These are phyloP conservation scores for Halictus quadricinctus DNA, from an alignment of 2,888 invertebrate genomes.

Conservation along the genomic window DNA sequence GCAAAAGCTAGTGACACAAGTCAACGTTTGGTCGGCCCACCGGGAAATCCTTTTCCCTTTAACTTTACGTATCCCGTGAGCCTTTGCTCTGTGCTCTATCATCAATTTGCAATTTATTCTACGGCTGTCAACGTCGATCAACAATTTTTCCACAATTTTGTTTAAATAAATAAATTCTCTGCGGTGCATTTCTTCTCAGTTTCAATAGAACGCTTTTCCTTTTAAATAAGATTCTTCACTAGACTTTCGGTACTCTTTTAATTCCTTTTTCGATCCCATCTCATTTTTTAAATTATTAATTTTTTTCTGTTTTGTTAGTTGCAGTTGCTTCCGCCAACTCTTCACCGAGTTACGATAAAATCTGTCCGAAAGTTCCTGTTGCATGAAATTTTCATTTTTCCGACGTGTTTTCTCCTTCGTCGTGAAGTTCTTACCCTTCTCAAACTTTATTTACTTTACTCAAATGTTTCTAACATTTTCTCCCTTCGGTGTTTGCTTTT, in stretches of 20 bases:
- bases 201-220: neutral
- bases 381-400: too few relatives aligned
- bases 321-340: too few relatives aligned
- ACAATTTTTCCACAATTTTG: neutral
- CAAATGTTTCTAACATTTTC: neutral
- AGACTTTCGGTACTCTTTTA: too few relatives aligned
- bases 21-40: constrained; percentile 32
- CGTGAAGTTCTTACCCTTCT: neutral
- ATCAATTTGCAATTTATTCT: neutral
- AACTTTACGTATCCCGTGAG: neutral
- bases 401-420: neutral
- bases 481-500: neutral
- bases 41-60: constrained; percentile 34
- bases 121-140: neutral
- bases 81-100: neutral
- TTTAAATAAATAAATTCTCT: neutral
- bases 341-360: too few relatives aligned
- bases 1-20: constrained; percentile 33
- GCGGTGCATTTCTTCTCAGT: too few relatives aligned
- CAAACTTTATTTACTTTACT: neutral
- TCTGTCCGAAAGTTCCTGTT: too few relatives aligned
- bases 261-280: neutral
- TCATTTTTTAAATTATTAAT: neutral
- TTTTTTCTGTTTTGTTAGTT: neutral
- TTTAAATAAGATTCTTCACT: neutral